Evolutionary conservation across 2,113 vertebrate species (phyloP), one percentile per base, ranked within the genome.

Genomic region (Lethenteron camtschaticum): DNA sequence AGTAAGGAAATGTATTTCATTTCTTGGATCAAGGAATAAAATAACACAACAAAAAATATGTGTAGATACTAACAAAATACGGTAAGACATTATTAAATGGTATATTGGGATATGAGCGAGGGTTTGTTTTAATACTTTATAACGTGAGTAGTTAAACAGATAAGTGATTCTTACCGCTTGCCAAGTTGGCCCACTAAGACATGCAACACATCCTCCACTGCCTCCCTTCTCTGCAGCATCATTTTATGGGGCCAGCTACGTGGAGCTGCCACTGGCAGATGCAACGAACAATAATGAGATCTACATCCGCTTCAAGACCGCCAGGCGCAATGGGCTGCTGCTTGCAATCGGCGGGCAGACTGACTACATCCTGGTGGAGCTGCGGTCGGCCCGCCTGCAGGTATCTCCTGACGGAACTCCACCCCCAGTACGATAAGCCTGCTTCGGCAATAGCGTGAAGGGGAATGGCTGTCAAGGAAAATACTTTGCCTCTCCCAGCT

Each of bases 161-260:
- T 41, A 6, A 6, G 41, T 5, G 1, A 41, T 41, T 41, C 6
- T 41, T 41, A 41, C 41, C 1, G 41, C 41, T 41, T 41, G 6
- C 41, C 41, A 41, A 41, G 41, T 41, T 41, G 41, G 41, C 41
- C 41, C 41, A 41, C 41, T 41, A 41, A 41, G 41, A 41, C 41
- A 41, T 41, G 41, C 41, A 7, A 41, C 41, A 41, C 41, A 41
- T 41, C 41, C 5, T 41, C 41, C 41, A 41, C 41, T 41, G 41
- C 41, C 41, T 41, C 41, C 41, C 41, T 41, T 41, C 41, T 41
- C 5, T 41, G 8, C 73, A 92, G 87, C 79, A 68, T 92, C 85
- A 1, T 90, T 95, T 79, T 89, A 84, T 16, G 89, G 89, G 3
- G 78, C 87, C 74, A 84, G 87, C 70, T 92, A 85, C 72, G 81